A percentile compares a stretch with the other conserved stretches of the same genome.
Evolutionary conservation across 2,113 vertebrate genomes (phyloP).

Genomic region (Vidua chalybeata): DNA sequence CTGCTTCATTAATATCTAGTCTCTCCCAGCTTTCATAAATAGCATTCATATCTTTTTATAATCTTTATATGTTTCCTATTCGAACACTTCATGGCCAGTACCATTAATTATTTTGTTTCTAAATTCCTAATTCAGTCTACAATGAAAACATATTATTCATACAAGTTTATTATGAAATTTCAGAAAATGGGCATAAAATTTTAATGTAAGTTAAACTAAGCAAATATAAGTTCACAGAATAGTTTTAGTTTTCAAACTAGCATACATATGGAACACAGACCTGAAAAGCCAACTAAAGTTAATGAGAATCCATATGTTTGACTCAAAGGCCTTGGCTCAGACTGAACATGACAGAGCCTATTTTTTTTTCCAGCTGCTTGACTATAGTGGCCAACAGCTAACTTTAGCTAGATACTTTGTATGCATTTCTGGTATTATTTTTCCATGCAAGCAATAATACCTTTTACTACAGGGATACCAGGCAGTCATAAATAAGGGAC

Average conservation of each 20-base stretch:
- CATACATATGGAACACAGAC: neutral
- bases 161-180: neutral
- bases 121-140: neutral
- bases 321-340: neutral
- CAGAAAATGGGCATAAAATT: neutral
- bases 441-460: neutral
- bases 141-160: neutral
- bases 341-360: neutral
- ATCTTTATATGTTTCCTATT: neutral
- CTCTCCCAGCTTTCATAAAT: neutral
- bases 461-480: neutral
- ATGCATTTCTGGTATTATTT: neutral
- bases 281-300: neutral
- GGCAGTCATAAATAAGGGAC: neutral
- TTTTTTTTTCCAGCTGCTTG: constrained; percentile 12
- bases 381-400: neutral
- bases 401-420: neutral
- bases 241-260: neutral
- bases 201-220: neutral
- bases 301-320: neutral
- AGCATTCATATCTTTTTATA: neutral
- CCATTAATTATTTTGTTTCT: neutral
- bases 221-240: neutral
- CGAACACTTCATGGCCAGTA: neutral
- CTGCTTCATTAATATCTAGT: neutral